phyloP scores from a whole-genome alignment of 2,797 vertebrate species.

The Urophycis tenuis region DNA sequence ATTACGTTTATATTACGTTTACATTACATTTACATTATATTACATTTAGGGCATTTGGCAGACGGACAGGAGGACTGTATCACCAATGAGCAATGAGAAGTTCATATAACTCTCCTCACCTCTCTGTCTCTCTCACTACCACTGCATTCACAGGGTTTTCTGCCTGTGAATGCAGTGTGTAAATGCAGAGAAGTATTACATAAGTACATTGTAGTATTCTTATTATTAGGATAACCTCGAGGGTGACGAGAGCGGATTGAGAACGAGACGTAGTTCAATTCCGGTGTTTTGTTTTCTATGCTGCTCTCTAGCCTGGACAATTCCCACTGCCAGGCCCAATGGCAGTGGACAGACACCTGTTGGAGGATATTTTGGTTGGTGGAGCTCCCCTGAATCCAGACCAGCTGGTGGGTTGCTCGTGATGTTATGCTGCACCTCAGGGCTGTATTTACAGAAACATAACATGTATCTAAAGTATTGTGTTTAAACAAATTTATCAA shows the following conservation, averaged over 20 bases:
- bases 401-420: conserved; percentile 15
- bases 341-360: not conserved
- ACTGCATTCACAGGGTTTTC: not conserved
- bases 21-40: no score
- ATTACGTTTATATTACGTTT: no score
- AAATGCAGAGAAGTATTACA: no score
- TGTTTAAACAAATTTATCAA: no score
- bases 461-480: not conserved
- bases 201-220: not conserved
- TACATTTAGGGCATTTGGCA: no score
- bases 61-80: no score
- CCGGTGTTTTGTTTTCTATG: not conserved
- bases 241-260: not conserved
- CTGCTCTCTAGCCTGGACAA: not conserved
- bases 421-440: not conserved
- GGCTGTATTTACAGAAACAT: not conserved
- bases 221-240: not conserved
- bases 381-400: conserved; percentile 17
- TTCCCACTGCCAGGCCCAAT: not conserved
- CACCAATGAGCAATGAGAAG: not conserved
- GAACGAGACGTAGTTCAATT: not conserved
- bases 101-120: not conserved
- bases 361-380: conserved; percentile 10
- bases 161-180: not conserved
- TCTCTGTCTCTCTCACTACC: not conserved